phyloP scores from a whole-genome alignment of 2,797 vertebrate species.

The Parauchenoglanis ngamensis region DNA sequence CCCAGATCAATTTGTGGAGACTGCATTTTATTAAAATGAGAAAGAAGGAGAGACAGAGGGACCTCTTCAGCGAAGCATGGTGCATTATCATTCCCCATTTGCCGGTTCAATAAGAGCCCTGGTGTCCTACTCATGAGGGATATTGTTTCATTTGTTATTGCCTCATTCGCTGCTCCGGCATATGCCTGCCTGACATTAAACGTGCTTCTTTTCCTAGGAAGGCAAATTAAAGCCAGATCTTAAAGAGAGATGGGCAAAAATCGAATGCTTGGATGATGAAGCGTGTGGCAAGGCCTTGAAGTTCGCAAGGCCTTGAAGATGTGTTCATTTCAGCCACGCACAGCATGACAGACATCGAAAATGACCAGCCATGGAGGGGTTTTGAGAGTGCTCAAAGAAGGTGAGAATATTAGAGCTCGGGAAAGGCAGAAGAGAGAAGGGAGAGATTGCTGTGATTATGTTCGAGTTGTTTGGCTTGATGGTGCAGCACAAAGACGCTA shows the following conservation, averaged over 20 bases:
- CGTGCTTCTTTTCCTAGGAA: conserved; percentile 11
- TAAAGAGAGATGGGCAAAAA: conserved; percentile 14
- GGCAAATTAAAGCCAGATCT: conserved; percentile 47
- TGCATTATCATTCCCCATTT: conserved; percentile 51
- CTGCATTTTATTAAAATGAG: conserved; percentile 28
- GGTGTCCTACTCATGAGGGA: conserved; percentile 37
- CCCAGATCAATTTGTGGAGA: conserved; percentile 16
- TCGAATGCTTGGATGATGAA: conserved; percentile 21
- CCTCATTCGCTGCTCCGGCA: conserved; percentile 39
- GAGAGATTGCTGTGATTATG: conserved; percentile 32
- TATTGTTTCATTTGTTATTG: conserved; percentile 52
- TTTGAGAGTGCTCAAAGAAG: conserved; percentile 17
- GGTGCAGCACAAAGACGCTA: conserved; percentile 35
- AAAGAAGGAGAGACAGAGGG: conserved; percentile 23
- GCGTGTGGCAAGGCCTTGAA: neutral
- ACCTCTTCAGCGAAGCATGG: conserved; percentile 45
- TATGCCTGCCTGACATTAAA: conserved; percentile 39
- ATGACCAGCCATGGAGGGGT: conserved; percentile 12
- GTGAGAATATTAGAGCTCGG: conserved; percentile 25
- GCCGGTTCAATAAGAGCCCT: conserved; percentile 45
- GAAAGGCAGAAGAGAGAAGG: conserved; percentile 16
- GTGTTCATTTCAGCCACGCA: conserved; percentile 8
- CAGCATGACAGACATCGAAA: neutral
- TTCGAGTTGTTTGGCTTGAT: conserved; percentile 35
- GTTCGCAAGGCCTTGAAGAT: neutral